Evolutionary conservation across 2,888 invertebrate genomes (phyloP), one percentile per base, ranked within the genome.

Genomic region (Callosobruchus maculatus): DNA sequence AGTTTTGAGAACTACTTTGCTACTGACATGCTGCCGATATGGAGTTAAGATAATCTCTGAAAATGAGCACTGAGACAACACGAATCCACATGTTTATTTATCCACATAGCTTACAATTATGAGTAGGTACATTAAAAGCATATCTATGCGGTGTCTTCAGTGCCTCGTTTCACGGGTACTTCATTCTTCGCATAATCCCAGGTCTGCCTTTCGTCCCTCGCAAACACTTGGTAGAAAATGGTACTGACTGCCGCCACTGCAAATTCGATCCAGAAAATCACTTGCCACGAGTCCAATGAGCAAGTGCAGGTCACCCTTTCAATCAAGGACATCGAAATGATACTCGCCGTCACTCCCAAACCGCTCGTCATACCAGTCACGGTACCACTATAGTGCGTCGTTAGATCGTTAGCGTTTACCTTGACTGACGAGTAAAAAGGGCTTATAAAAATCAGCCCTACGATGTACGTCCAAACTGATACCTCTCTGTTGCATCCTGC

Each of bases 361-460:
- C 74, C 76, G 49, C 75, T 76, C 2, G 74, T 72, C 1, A 76
- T 70, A 5, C 74, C 76, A 72, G 75, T 76, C 26, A 76, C 74
- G 18, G 74, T 74, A 49, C 76, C 76, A 20, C 72, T 70, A 22
- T 74, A 76, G 49, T 75, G 75, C 21, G 21, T 69, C 1, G 76
- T 75, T 20, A 76, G 20, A 66, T 76, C 76, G 26, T 76, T 76
- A 7, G 75, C 74, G 18, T 76, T 76, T 2, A 76, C 71, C 71
- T 75, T 77, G 73, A 76, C 75, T 0, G 76, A 75, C 13, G 75
- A 74, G 49, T 74, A 77, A 18, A 75, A 75, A 3, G 68, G 68
- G 4, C 74, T 74, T 20, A 76, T 13, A 0, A 74, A 21, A 66
- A 74, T 72, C 22, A 76, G 22, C 0, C 72, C 26, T 0, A 74